Base-by-base conservation (phyloP, 2,797 vertebrate genomes). In the Rhinophrynus dorsalis region DNA sequence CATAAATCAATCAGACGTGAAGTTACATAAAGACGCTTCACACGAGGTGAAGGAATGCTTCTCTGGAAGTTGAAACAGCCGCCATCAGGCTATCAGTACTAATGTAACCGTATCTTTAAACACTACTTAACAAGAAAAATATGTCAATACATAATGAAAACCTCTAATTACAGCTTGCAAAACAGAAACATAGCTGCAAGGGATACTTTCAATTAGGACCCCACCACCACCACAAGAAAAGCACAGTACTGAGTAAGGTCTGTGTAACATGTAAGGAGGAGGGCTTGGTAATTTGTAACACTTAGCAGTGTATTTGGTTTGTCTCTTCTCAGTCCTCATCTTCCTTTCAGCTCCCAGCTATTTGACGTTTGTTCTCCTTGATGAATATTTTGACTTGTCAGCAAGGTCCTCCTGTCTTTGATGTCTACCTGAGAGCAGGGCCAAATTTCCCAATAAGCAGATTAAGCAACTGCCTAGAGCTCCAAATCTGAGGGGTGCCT, bases 121-220 rank as follows among this genome's bases (percentile, higher is more conserved):
- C 88, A 90, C 82, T 91, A 86, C 87, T 90, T 89, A 93, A 90
- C 91, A 93, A 90, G 88, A 89, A 88, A 89, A 91, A 87, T 91
- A 92, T 90, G 88, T 89, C 90, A 91, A 91, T 87, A 85, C 77
- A 83, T 83, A 88, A 79, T 83, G 90, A 92, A 93, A 84, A 68
- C 81, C 84, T 90, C 91, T 92, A 84, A 91, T 91, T 95, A 90
- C 86, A 83, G 74, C 72, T 79, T 80, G 79, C 79, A 86, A 89
- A 91, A 81, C 84, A 88, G 94, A 93, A 81, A 89, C 89, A 87
- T 68, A 76, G 88, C 88, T 89, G 68, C 77, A 78, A 90, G 89
- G 84, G 74, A 84, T 78, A 82, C 82, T 89, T 84, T 92, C 92
- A 95, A 94, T 92, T 89, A 91, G n/a, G n/a, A n/a, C n/a, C n/a